Conservation (phyloP, 2,797 vertebrate species). For the Intellagama lesueurii region DNA sequence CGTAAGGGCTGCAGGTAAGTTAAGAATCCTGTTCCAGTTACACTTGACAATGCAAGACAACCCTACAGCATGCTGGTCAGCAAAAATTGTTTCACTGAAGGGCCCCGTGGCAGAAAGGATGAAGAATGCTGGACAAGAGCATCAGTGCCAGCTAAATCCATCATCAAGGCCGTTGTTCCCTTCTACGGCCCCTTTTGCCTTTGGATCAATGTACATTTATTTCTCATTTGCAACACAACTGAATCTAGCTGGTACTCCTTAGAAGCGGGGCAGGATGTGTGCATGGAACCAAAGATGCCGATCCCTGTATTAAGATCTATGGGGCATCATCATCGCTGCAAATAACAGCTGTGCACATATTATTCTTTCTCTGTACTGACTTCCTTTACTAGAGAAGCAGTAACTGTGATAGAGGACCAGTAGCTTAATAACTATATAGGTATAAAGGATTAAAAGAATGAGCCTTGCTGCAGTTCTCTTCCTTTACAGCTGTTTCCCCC, state of each 20-base stretch:
- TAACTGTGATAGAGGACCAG: not conserved
- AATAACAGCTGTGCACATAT: not conserved
- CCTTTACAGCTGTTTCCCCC: not conserved
- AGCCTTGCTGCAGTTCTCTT: not conserved
- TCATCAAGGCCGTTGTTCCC: not conserved
- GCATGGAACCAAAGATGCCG: not conserved
- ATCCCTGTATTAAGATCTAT: not conserved
- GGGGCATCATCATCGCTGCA: no score
- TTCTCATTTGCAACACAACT: not conserved
- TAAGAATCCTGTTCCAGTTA: not conserved
- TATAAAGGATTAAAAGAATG: no score
- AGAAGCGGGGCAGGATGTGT: not conserved
- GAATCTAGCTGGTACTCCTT: not conserved
- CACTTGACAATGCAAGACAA: not conserved
- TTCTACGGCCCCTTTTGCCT: not conserved
- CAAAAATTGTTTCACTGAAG: not conserved
- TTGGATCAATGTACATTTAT: not conserved
- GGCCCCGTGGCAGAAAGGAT: not conserved
- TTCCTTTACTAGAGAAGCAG: not conserved
- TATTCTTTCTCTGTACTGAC: not conserved
- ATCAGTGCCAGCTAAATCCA: not conserved
- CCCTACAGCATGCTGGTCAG: not conserved
- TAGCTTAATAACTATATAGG: not conserved
- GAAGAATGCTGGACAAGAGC: no score
- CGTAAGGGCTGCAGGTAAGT: not conserved